These are phyloP conservation scores for Etheostoma spectabile DNA, from an alignment of 2,113 vertebrate species.

Conservation along the genomic window DNA sequence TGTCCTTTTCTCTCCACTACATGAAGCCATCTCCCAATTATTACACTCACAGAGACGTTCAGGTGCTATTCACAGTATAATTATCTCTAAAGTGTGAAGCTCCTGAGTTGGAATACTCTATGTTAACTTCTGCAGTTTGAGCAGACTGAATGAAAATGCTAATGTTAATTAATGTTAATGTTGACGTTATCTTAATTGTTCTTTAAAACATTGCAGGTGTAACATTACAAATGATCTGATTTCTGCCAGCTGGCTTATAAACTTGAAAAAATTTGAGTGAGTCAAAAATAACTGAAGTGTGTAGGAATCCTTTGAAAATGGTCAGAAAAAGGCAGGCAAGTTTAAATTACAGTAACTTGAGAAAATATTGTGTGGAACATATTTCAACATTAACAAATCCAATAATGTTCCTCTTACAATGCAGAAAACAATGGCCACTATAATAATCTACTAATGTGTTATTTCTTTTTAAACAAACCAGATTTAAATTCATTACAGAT, in stretches of 20 bases:
- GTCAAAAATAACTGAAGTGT: background rate
- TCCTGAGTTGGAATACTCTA: constrained; percentile 32
- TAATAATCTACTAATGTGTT: too few relatives aligned
- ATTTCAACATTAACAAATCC: background rate
- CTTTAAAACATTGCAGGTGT: constrained; percentile 1
- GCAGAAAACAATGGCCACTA: too few relatives aligned
- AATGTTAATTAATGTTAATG: constrained; percentile 19
- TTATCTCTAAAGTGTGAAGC: constrained; percentile 50
- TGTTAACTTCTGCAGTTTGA: constrained; percentile 42
- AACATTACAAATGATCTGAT: constrained; percentile 8
- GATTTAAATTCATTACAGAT: background rate
- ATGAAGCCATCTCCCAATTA: constrained; percentile 38
- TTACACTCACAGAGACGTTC: constrained; percentile 42
- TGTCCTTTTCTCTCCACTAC: constrained; percentile 46
- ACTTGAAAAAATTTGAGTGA: background rate
- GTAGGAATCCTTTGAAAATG: background rate
- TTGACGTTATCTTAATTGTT: constrained; percentile 15
- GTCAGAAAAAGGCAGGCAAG: background rate
- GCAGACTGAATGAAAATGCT: constrained; percentile 26
- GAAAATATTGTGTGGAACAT: background rate
- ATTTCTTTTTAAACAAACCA: background rate
- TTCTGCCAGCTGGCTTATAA: background rate
- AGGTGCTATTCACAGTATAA: constrained; percentile 52
- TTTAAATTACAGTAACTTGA: too few relatives aligned
- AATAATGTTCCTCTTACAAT: too few relatives aligned